Percentiles rank a stretch among this genome's conserved stretches.
Evolutionary conservation across 2,797 vertebrate species (phyloP).

Genomic region (Trichosurus vulpecula): DNA sequence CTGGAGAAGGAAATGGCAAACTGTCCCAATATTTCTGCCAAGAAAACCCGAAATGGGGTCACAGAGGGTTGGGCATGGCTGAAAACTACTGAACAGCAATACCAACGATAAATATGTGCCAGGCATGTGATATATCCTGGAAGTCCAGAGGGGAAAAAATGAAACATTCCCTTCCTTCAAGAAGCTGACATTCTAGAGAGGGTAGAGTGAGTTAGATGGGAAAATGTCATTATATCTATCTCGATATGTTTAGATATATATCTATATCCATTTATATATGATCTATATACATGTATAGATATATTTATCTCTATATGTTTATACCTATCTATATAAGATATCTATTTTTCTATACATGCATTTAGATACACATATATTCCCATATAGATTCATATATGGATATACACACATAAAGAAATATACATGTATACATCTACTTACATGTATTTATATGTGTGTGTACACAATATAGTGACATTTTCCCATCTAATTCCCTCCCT

Average conservation of each 20-base stretch:
- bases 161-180: not conserved
- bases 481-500: not conserved
- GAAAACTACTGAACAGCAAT: not conserved
- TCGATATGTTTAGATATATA: not conserved
- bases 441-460: not conserved
- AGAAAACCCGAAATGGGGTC: no score
- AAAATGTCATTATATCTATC: not conserved
- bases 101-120: not conserved
- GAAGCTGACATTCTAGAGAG: not conserved
- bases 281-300: no score
- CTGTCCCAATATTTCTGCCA: no score
- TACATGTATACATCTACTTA: not conserved
- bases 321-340: no score
- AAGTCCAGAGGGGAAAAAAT: not conserved
- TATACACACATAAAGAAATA: not conserved
- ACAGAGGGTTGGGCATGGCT: no score
- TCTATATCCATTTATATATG: no score
- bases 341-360: not conserved
- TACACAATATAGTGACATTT: not conserved
- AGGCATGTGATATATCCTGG: not conserved
- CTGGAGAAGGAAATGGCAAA: not conserved
- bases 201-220: not conserved
- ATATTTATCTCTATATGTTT: no score
- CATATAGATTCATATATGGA: not conserved
- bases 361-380: conserved; percentile 31